Evolutionary conservation across 2,113 vertebrate genomes (phyloP).

Genomic region (Fukomys damarensis): DNA sequence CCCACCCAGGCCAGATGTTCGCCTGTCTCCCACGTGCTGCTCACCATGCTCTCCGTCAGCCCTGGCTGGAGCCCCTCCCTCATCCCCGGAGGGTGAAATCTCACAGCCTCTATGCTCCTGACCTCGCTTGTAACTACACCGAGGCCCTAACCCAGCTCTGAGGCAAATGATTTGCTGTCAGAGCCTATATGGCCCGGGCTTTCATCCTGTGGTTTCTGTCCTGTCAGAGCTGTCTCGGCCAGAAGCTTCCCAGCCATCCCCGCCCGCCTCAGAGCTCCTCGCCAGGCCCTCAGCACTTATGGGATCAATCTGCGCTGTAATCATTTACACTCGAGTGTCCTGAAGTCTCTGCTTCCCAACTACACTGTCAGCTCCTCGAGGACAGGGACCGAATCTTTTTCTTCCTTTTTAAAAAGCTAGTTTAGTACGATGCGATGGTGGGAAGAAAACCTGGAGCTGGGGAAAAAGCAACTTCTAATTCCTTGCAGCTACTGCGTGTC

Average conservation of each 20-base stretch:
- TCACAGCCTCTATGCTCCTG: not conserved
- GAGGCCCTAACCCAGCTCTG: conserved; percentile 26
- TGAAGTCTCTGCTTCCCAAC: conserved; percentile 56
- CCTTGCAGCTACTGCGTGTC: conserved; percentile 7
- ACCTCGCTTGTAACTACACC: not conserved
- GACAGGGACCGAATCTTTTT: not conserved
- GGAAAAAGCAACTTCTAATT: not conserved
- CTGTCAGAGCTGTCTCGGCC: conserved; percentile 46
- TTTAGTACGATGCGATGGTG: not conserved
- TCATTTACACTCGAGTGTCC: conserved; percentile 66
- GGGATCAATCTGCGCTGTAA: conserved; percentile 67
- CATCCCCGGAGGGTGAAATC: not conserved
- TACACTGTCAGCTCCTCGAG: conserved; percentile 37
- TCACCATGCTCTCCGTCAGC: not conserved
- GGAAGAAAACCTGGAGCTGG: not conserved
- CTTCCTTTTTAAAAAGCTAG: not conserved
- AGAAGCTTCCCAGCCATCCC: conserved; percentile 63
- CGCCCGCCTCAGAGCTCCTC: conserved; percentile 70
- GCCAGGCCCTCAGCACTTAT: conserved; percentile 71
- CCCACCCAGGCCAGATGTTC: conserved; percentile 6
- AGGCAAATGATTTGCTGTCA: conserved; percentile 61
- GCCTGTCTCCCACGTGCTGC: not conserved
- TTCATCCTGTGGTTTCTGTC: conserved; percentile 46
- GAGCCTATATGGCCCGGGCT: conserved; percentile 42
- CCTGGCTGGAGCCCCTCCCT: not conserved